These are phyloP conservation scores for Drosophila sp. DNA, from an alignment of 1,140 invertebrate species.

Conservation along the genomic window DNA sequence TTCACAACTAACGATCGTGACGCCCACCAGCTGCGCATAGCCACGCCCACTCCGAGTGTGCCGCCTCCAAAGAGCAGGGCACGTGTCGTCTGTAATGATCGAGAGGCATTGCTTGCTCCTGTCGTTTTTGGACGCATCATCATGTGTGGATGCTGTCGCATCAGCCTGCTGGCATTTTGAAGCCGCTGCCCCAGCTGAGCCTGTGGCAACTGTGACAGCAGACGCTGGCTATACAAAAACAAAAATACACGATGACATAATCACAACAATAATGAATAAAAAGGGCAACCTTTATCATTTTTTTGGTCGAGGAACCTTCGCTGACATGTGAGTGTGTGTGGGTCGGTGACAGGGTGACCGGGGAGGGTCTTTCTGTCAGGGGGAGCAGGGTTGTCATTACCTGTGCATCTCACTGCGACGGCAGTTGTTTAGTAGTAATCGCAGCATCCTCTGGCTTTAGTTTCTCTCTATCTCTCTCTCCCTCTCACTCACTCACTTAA, in stretches of 20 bases:
- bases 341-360: background rate
- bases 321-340: background rate
- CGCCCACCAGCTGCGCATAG: conserved; percentile 54
- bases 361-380: too few relatives aligned
- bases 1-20: background rate
- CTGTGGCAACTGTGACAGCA: conserved; percentile 59
- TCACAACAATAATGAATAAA: background rate
- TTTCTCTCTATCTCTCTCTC: conserved; percentile 14
- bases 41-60: conserved; percentile 58
- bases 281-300: background rate
- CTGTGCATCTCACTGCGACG: conserved; percentile 58
- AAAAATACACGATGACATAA: conserved; percentile 67
- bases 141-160: conserved; percentile 53
- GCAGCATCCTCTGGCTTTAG: conserved; percentile 64
- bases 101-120: conserved; percentile 14
- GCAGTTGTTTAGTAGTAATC: conserved; percentile 69
- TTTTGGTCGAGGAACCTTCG: background rate
- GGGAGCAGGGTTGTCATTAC: conserved; percentile 34
- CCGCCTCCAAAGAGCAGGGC: conserved; percentile 62
- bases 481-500: conserved; percentile 16
- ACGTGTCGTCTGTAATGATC: conserved; percentile 50
- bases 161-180: conserved; percentile 67
- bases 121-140: background rate
- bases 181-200: conserved; percentile 34
- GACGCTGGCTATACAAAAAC: conserved; percentile 54